Conservation (phyloP, 2,797 vertebrate species). For the Helostoma temminkii region DNA sequence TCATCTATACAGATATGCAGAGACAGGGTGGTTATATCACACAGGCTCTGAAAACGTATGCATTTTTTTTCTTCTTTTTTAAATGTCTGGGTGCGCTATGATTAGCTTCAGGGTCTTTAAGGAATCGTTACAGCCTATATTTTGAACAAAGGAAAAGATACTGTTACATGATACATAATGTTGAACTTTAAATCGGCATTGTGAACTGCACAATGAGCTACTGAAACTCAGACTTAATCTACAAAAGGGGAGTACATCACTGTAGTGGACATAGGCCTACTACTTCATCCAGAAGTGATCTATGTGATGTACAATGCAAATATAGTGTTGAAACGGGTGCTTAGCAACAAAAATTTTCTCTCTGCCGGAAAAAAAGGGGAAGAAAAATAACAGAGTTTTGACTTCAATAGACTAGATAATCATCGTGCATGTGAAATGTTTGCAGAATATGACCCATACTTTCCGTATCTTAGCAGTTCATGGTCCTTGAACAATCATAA, state of each 20-base stretch:
- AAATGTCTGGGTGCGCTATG: slow-evolving; percentile 24
- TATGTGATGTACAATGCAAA: slow-evolving; percentile 9
- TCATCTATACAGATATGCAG: slow-evolving; percentile 52
- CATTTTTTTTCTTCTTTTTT: slow-evolving; percentile 16
- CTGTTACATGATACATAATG: slow-evolving; percentile 1
- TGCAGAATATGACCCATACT: not conserved
- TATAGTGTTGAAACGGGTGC: slow-evolving; percentile 15
- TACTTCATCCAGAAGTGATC: slow-evolving; percentile 9
- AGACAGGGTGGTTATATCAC: slow-evolving; percentile 37
- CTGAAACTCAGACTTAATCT: not conserved
- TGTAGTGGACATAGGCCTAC: not conserved
- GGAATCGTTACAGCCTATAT: slow-evolving; percentile 12
- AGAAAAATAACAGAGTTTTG: slow-evolving; percentile 6
- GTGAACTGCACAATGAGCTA: too few relatives aligned
- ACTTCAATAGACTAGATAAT: slow-evolving; percentile 31
- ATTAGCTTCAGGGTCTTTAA: slow-evolving; percentile 34
- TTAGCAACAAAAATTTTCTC: slow-evolving; percentile 25
- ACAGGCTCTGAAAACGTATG: slow-evolving; percentile 4
- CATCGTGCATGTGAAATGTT: slow-evolving; percentile 2
- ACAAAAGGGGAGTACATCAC: too few relatives aligned
- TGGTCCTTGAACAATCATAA: not conserved
- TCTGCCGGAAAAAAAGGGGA: slow-evolving; percentile 9
- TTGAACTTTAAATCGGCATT: not conserved
- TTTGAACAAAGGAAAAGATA: slow-evolving; percentile 9
- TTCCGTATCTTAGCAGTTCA: slow-evolving; percentile 7